A percentile compares a stretch with the other conserved stretches of the same genome.
These are phyloP conservation scores for Peribatodes rhomboidaria DNA, from an alignment of 2,888 invertebrate genomes.

Conservation along the genomic window DNA sequence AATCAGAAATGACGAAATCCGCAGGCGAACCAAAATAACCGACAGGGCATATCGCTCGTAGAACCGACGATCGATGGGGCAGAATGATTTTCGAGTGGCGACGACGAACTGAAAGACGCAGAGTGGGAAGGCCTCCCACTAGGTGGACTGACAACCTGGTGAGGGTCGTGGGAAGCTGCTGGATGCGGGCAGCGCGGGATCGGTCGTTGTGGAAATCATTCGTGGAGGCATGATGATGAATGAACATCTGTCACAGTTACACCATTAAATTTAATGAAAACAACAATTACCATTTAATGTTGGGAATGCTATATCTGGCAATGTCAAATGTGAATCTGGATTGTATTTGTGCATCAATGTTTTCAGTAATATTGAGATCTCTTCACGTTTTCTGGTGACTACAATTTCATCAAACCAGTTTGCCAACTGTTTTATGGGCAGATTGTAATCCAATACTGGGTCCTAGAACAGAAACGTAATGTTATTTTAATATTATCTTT, in stretches of 20 bases:
- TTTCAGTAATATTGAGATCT: conserved; percentile 93
- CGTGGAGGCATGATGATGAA: too few species aligned
- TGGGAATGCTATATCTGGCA: conserved; percentile 92
- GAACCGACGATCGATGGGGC: too few species aligned
- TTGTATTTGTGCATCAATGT: conserved; percentile 91
- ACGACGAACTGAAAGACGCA: too few species aligned
- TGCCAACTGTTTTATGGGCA: conserved; percentile 93
- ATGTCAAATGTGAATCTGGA: conserved; percentile 87
- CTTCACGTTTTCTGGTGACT: conserved; percentile 94
- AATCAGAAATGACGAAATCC: too few species aligned
- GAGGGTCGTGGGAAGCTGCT: too few species aligned
- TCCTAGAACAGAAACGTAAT: conserved; percentile 84
- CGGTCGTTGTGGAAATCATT: too few species aligned
- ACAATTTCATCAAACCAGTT: conserved; percentile 95
- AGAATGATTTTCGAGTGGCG: too few species aligned
- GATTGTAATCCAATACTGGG: conserved; percentile 92
- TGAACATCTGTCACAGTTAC: not conserved
- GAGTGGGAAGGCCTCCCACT: too few species aligned
- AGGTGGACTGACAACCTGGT: too few species aligned
- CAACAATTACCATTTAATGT: conserved; percentile 88
- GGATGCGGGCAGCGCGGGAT: too few species aligned
- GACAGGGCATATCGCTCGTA: too few species aligned
- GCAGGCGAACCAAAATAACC: too few species aligned
- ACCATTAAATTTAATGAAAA: not conserved
- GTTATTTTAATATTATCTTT: not conserved